Evolutionary conservation across 92 coral and sea anemone genomes (phyloP), one percentile per base, ranked within the genome.

Genomic region (Palythoa grandis): DNA sequence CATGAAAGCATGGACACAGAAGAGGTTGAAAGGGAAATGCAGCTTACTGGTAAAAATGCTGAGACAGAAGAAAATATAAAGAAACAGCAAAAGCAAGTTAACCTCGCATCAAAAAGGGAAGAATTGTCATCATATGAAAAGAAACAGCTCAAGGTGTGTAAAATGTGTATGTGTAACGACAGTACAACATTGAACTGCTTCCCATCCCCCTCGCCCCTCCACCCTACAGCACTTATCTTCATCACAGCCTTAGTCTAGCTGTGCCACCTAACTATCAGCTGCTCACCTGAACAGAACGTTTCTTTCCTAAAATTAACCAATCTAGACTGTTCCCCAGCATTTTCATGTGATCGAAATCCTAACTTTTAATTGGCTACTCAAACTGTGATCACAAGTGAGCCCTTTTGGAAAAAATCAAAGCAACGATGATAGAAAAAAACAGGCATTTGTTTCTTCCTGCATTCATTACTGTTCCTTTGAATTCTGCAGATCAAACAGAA

Each of bases 121-220:
- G 66, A 23, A 29, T 72, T 84, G 52, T 96, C 99, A 60, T 88
- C 75, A 71, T 93, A 92, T 85, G 96, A 96, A 72, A 90, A 90
- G 88, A 92, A 91, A 39, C 96, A 94, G 79, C 84, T 86, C 16
- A 94, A 90, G 98, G 99, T 96, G 40, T 52, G 77, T 68, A 37
- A 22, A 19, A 13, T 40, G 5, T 61, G 43, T 57, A 43, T 43
- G 16, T 16, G n/a, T 57, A 57, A 57, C 12, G 5, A 57, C n/a
- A 57, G 65, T 43, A 43, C 48, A 43, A 43, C 8, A 43, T 43
- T 17, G 4, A 11, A 56, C 16, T 12, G 63, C 63, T 5, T 12
- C 15, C 63, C 50, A 24, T 87, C 23, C 25, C 10, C 9, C 50
- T 22, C 14, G 3, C 40, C 16, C 25, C 10, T 29, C 13, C 25